A percentile compares a stretch with the other conserved stretches of the same genome.
Conservation (phyloP, 2,797 vertebrate species). For the Trichosurus vulpecula region DNA sequence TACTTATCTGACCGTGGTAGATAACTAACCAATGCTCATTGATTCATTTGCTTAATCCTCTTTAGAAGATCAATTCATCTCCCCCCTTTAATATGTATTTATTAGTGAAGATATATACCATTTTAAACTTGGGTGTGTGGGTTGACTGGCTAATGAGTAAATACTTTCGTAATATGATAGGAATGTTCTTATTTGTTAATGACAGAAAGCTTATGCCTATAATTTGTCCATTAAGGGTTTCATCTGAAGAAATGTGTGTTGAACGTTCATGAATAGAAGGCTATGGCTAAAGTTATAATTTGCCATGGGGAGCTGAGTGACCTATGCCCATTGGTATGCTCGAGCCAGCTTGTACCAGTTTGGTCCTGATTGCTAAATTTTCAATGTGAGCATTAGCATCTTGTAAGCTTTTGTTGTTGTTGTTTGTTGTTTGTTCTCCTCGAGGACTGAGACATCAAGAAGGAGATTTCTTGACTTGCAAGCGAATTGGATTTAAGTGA, state of each 20-base stretch:
- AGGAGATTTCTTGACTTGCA: no score
- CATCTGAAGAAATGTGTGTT: constrained; percentile 26
- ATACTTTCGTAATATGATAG: neutral
- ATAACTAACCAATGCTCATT: neutral
- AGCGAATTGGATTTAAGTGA: no score
- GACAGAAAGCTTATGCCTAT: constrained; percentile 33
- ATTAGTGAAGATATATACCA: constrained; percentile 21
- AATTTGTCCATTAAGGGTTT: constrained; percentile 53
- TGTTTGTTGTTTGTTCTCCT: no score
- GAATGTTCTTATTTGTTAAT: constrained; percentile 16
- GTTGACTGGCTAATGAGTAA: constrained; percentile 24
- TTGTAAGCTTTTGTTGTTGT: no score
- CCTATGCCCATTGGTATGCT: neutral
- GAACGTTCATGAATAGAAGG: neutral
- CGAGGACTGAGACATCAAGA: no score
- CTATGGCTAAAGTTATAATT: neutral
- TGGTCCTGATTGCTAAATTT: neutral
- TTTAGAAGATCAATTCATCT: neutral
- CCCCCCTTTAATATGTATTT: no score
- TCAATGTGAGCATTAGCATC: neutral
- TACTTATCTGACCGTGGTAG: neutral
- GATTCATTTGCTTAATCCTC: neutral
- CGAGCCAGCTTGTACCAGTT: neutral
- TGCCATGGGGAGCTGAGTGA: neutral
- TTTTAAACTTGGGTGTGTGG: constrained; percentile 14